These are phyloP conservation scores for Psittacula derbiana DNA, from an alignment of 2,797 vertebrate genomes.

Conservation along the genomic window DNA sequence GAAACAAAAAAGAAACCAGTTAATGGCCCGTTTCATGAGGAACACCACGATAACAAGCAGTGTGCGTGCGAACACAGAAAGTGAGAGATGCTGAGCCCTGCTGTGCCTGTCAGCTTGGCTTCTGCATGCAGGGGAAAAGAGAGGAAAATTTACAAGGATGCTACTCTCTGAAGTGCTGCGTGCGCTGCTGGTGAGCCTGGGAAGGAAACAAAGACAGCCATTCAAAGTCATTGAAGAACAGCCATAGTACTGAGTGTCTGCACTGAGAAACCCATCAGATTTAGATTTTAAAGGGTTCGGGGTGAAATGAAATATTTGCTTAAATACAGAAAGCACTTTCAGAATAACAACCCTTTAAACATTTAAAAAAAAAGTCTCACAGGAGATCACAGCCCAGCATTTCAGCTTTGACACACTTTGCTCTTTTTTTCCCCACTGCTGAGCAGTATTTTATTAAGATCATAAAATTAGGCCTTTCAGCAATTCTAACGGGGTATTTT, in stretches of 20 bases:
- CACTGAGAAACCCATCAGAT: neutral
- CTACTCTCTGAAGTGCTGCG: neutral
- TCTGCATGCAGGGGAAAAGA: neutral
- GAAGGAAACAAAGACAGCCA: neutral
- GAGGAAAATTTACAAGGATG: constrained; percentile 10
- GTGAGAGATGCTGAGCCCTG: constrained; percentile 3
- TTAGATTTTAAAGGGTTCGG: constrained; percentile 7
- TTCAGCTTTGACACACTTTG: neutral
- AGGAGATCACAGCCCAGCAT: neutral
- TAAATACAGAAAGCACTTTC: neutral
- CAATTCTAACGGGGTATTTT: neutral
- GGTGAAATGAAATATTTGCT: constrained; percentile 13
- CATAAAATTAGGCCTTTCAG: neutral
- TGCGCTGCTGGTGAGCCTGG: neutral
- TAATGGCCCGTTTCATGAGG: neutral
- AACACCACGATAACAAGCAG: neutral
- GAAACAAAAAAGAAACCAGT: neutral
- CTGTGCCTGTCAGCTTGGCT: constrained; percentile 21
- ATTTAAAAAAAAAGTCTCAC: neutral
- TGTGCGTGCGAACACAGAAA: neutral
- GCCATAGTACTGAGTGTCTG: neutral
- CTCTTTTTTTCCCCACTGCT: neutral
- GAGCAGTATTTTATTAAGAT: neutral
- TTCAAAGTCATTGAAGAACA: neutral
- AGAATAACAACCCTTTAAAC: neutral